phyloP scores from a whole-genome alignment of 2,888 invertebrate genomes.

The Tetragonula carbonaria region DNA sequence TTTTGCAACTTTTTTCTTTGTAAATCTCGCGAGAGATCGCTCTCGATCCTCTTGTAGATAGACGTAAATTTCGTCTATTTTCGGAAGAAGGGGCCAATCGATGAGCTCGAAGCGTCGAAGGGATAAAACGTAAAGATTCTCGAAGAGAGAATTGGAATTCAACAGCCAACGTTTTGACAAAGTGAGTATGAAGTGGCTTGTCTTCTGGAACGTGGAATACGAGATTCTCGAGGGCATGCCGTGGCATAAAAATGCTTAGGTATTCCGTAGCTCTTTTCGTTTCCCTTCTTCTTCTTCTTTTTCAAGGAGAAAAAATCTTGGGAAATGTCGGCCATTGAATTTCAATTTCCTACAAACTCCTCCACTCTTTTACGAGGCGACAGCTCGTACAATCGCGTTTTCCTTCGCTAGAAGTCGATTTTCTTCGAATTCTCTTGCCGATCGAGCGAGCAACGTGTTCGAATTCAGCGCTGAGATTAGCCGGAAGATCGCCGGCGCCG shows the following conservation, averaged over 20 bases:
- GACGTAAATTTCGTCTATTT: neutral
- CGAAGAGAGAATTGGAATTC: slow-evolving; percentile 8
- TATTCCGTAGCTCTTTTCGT: slow-evolving; percentile 3
- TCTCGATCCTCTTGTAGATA: neutral
- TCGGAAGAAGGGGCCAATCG: neutral
- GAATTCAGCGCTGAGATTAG: neutral
- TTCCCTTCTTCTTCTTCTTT: neutral
- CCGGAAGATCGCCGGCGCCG: too few relatives aligned
- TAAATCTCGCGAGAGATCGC: neutral
- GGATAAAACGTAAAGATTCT: neutral
- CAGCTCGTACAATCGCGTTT: neutral
- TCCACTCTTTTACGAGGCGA: neutral
- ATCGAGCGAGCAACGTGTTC: neutral
- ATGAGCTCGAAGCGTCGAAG: neutral
- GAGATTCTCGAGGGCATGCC: neutral
- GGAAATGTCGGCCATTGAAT: slow-evolving; percentile 33
- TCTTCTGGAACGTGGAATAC: slow-evolving; percentile 18
- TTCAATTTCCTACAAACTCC: slow-evolving; percentile 27
- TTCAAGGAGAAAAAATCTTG: neutral
- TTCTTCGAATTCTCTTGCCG: neutral
- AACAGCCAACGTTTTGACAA: slow-evolving; percentile 20
- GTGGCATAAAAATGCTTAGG: slow-evolving; percentile 21
- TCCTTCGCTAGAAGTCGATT: neutral
- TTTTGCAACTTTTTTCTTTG: neutral
- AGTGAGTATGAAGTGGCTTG: slow-evolving; percentile 19